A percentile compares a stretch with the other conserved stretches of the same genome.
phyloP scores from a whole-genome alignment of 1,140 invertebrate genomes.

The Aphis craccivora region DNA sequence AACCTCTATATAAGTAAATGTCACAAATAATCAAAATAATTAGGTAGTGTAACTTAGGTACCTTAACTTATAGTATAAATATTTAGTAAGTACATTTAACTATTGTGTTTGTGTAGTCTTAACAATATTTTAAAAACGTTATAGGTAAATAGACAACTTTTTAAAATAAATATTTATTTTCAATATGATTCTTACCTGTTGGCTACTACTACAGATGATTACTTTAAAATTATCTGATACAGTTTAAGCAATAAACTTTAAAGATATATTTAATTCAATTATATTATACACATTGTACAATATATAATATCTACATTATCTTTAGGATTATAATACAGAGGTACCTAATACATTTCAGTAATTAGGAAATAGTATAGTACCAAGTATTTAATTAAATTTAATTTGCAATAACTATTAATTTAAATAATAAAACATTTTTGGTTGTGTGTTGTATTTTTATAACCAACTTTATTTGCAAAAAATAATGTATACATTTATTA shows the following conservation, averaged over 20 bases:
- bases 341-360: neutral
- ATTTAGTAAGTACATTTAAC: neutral
- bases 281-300: neutral
- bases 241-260: neutral
- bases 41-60: neutral
- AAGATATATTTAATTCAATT: neutral
- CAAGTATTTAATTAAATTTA: neutral
- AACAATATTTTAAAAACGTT: neutral
- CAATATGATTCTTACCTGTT: slow-evolving; percentile 25
- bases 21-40: slow-evolving; percentile 8
- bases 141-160: neutral
- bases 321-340: neutral
- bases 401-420: neutral
- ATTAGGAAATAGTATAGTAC: neutral
- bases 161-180: neutral
- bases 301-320: neutral
- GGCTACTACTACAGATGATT: neutral
- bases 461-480: neutral
- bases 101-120: neutral
- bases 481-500: neutral
- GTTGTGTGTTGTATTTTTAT: neutral
- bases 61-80: neutral
- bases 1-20: neutral
- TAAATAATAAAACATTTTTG: slow-evolving; percentile 15
- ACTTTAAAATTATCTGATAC: neutral